phyloP scores from a whole-genome alignment of 2,113 vertebrate species.

The Bungarus multicinctus region DNA sequence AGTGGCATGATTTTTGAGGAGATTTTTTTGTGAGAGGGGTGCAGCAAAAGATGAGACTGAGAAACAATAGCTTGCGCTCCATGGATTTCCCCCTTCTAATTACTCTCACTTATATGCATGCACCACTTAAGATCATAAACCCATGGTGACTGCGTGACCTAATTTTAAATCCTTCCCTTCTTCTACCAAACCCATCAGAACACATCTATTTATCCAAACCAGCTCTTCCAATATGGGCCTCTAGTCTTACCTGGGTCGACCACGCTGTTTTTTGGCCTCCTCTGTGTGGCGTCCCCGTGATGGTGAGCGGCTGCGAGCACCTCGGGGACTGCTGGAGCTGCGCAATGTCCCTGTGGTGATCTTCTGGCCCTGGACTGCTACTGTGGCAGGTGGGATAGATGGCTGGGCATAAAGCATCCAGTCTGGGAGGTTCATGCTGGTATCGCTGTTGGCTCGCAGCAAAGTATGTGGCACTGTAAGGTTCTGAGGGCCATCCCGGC shows the following conservation, averaged over 20 bases:
- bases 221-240: neutral
- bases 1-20: neutral
- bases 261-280: slow-evolving; percentile 82
- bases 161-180: neutral
- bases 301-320: slow-evolving; percentile 84
- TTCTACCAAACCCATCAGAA: neutral
- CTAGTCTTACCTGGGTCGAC: slow-evolving; percentile 70
- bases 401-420: slow-evolving; percentile 85
- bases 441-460: slow-evolving; percentile 89
- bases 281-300: slow-evolving; percentile 79
- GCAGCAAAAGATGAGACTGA: neutral
- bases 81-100: neutral
- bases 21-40: neutral
- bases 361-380: slow-evolving; percentile 75
- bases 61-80: neutral
- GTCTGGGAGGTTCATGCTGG: slow-evolving; percentile 86
- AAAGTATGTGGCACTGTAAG: slow-evolving; percentile 81
- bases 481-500: slow-evolving; percentile 74
- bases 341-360: slow-evolving; percentile 81
- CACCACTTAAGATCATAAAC: neutral
- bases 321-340: slow-evolving; percentile 89
- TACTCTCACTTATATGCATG: neutral
- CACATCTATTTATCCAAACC: neutral
- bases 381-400: slow-evolving; percentile 57
- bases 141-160: neutral